Evolutionary conservation across 2,888 invertebrate genomes (phyloP).

Genomic region (Bombylius discolor): DNA sequence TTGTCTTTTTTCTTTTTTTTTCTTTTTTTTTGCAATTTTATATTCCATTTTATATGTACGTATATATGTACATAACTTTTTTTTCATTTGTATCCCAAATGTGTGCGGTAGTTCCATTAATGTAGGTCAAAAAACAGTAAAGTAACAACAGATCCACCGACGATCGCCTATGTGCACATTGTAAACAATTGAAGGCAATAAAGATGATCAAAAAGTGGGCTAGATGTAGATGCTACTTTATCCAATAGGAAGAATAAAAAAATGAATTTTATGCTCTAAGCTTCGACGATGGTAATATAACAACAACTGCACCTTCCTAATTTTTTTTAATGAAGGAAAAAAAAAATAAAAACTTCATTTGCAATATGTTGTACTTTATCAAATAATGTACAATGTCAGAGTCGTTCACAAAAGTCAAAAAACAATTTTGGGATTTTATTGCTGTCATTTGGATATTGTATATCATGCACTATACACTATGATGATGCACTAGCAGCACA

Average conservation of each 20-base stretch:
- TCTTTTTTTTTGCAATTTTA: too few relatives aligned
- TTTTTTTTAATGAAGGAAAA: too few relatives aligned
- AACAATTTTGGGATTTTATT: background rate
- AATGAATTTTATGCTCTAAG: background rate
- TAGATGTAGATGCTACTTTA: background rate
- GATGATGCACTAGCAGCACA: background rate
- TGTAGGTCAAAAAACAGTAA: conserved; percentile 14
- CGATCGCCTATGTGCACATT: background rate
- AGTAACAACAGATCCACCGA: conserved; percentile 11
- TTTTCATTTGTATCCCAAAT: background rate
- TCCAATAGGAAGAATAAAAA: background rate
- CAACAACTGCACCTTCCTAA: too few relatives aligned
- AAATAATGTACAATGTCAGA: background rate
- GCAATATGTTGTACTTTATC: too few relatives aligned
- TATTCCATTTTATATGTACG: too few relatives aligned
- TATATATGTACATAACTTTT: too few relatives aligned
- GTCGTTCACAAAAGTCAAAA: background rate
- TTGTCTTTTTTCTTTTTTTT: too few relatives aligned
- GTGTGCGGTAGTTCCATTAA: background rate
- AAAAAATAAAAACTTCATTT: too few relatives aligned
- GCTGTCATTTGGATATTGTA: background rate
- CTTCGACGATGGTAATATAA: too few relatives aligned
- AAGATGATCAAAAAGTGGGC: background rate
- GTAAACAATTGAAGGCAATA: background rate
- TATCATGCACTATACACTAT: too few relatives aligned